Evolutionary conservation across 1,140 invertebrate species (phyloP).

Genomic region (Bombus pyrosoma): DNA sequence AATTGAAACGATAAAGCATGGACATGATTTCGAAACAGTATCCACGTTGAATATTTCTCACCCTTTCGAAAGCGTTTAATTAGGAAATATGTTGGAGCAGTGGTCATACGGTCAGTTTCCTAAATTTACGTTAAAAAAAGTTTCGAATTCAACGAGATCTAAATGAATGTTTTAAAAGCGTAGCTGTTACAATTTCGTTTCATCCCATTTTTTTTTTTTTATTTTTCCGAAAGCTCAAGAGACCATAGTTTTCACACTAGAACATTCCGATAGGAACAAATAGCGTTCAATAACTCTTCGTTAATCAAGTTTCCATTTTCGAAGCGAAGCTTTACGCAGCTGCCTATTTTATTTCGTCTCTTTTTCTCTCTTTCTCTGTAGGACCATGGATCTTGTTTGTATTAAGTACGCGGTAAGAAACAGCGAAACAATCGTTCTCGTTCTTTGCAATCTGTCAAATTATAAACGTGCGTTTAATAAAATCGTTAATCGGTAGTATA

Average conservation of each 20-base stretch:
- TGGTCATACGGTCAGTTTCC: not conserved
- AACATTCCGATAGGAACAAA: not conserved
- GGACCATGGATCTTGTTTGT: not conserved
- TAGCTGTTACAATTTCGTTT: too few relatives aligned
- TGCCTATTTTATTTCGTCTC: not conserved
- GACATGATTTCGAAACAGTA: not conserved
- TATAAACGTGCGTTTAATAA: not conserved
- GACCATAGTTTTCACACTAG: not conserved
- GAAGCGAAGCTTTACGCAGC: not conserved
- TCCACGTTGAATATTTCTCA: not conserved
- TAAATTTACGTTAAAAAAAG: not conserved
- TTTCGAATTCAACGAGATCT: not conserved
- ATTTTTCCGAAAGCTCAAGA: not conserved
- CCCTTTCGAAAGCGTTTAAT: conserved; percentile 9
- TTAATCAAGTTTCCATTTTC: conserved; percentile 14
- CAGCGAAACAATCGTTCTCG: not conserved
- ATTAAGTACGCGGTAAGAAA: not conserved
- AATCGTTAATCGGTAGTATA: too few relatives aligned
- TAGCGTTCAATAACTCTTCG: not conserved
- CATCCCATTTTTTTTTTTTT: too few relatives aligned
- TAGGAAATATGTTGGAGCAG: not conserved
- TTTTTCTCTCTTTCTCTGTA: not conserved
- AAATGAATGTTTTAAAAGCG: not conserved
- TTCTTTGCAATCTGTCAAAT: not conserved
- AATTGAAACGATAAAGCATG: not conserved